Evolutionary conservation across 2,888 invertebrate genomes (phyloP).

Genomic region (Agrochola lychnidis): DNA sequence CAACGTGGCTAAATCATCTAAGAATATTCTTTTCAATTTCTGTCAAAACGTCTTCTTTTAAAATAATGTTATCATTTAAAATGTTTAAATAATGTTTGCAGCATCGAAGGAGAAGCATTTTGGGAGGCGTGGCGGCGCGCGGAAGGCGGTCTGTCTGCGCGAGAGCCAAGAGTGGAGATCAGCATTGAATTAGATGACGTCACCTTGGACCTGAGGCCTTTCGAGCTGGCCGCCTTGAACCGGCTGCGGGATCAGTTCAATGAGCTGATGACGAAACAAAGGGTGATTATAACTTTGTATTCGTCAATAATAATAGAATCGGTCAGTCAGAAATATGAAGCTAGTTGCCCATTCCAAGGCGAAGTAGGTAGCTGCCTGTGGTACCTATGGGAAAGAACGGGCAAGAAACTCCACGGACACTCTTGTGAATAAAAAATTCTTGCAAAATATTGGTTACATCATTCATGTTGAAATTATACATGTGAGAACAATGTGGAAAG

Average conservation of each 20-base stretch:
- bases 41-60: background rate
- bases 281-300: conserved; percentile 1
- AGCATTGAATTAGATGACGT: conserved; percentile 76
- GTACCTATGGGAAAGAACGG: too few species aligned
- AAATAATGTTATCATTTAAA: background rate
- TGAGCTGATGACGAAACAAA: background rate
- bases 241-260: conserved; percentile 50
- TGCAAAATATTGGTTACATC: too few species aligned
- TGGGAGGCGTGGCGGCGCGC: conserved; percentile 84
- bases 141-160: conserved; percentile 70
- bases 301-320: background rate
- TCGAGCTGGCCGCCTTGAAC: conserved; percentile 69
- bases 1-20: background rate
- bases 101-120: conserved; percentile 74
- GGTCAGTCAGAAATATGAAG: too few species aligned
- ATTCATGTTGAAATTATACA: too few species aligned
- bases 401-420: too few species aligned
- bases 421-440: too few species aligned
- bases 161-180: conserved; percentile 72
- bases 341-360: too few species aligned
- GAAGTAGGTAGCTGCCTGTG: too few species aligned
- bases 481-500: too few species aligned
- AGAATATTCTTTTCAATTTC: background rate
- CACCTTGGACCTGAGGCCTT: conserved; percentile 77
- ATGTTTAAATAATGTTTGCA: conserved; percentile 47